Percentiles rank a stretch among this genome's conserved stretches.
Evolutionary conservation across 2,888 invertebrate species (phyloP).

Genomic region (Tachina lurida): DNA sequence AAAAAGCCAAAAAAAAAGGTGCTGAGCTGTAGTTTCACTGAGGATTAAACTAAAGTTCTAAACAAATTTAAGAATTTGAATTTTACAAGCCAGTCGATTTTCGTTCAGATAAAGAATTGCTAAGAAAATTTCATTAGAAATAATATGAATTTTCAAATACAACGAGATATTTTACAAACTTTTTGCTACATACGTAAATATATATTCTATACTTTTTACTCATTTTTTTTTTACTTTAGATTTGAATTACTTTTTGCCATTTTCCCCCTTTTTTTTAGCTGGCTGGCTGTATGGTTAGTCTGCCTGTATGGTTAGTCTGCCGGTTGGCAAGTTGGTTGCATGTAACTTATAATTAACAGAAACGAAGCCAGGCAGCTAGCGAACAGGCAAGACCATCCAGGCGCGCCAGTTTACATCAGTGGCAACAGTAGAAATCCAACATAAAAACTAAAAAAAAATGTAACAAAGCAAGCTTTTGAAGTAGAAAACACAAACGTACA

Average conservation of each 20-base stretch:
- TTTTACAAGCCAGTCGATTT: too few species aligned
- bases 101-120: too few species aligned
- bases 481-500: neutral
- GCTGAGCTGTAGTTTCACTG: too few species aligned
- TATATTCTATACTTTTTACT: neutral
- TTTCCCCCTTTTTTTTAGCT: constrained; percentile 12
- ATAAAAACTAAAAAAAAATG: neutral
- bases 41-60: too few species aligned
- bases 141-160: neutral
- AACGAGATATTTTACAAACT: constrained; percentile 26
- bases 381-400: constrained; percentile 26
- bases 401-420: constrained; percentile 34
- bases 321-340: constrained; percentile 36
- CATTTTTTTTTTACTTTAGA: neutral
- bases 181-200: neutral
- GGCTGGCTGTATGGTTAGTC: constrained; percentile 17
- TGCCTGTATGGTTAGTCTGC: constrained; percentile 15
- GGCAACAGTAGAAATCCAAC: constrained; percentile 3
- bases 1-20: too few species aligned
- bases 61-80: too few species aligned
- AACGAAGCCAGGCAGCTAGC: constrained; percentile 28
- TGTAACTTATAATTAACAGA: constrained; percentile 60
- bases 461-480: constrained; percentile 23
- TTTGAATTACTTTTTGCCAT: constrained; percentile 20
- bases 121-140: neutral